Conservation (phyloP, 1,140 invertebrate genomes). For the Drosophila mauritiana region DNA sequence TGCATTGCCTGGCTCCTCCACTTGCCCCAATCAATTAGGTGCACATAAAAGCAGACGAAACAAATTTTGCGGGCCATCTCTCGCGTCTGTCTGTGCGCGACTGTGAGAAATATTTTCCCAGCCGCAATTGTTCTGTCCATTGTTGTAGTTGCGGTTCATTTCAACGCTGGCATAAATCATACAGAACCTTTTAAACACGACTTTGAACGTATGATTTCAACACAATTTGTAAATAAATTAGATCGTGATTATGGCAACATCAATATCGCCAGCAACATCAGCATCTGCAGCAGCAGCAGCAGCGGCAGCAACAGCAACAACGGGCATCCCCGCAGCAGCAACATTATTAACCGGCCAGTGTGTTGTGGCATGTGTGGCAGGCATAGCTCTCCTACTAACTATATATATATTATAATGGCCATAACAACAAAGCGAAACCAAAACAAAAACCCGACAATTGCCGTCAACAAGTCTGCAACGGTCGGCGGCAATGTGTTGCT, state of each 20-base stretch:
- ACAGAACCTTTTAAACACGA: constrained; percentile 78
- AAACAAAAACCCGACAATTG: constrained; percentile 59
- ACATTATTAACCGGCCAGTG: constrained; percentile 74
- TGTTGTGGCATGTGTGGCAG: constrained; percentile 68
- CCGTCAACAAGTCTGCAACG: constrained; percentile 78
- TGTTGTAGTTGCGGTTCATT: constrained; percentile 44
- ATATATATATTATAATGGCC: constrained; percentile 75
- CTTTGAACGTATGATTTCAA: constrained; percentile 81
- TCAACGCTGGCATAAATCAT: constrained; percentile 78
- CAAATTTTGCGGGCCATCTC: constrained; percentile 40
- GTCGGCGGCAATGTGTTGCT: constrained; percentile 55
- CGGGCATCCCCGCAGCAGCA: constrained; percentile 48
- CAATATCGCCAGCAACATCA: constrained; percentile 70
- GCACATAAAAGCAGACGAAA: constrained; percentile 43
- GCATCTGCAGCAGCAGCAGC: constrained; percentile 14
- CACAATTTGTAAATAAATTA: constrained; percentile 83
- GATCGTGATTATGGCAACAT: constrained; percentile 82
- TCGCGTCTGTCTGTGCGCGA: constrained; percentile 8
- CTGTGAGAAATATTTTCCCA: constrained; percentile 71
- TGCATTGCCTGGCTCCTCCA: constrained; percentile 12
- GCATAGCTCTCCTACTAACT: constrained; percentile 62
- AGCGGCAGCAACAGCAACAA: constrained; percentile 16
- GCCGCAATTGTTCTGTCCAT: constrained; percentile 48
- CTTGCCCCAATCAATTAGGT: constrained; percentile 67
- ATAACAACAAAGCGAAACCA: constrained; percentile 46